These are phyloP conservation scores for Lymantria dispar DNA, from an alignment of 2,888 invertebrate species.

Conservation along the genomic window DNA sequence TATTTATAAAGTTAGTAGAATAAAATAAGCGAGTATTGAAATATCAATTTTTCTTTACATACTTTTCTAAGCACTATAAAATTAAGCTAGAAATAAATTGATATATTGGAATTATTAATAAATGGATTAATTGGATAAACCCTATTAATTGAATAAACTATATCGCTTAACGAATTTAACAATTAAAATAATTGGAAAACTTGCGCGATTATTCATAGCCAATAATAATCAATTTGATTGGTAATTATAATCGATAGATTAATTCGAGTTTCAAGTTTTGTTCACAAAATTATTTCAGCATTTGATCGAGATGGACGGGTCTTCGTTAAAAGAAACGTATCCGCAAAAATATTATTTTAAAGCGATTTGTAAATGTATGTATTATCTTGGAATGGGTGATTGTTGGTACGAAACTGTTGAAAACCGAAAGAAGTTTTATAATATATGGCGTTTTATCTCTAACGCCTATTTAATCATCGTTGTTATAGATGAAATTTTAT, in stretches of 20 bases:
- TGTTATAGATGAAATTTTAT: conserved; percentile 40
- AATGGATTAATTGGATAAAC: not conserved
- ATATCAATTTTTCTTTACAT: too few species aligned
- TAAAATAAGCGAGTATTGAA: too few species aligned
- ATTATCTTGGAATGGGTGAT: conserved; percentile 45
- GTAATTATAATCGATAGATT: not conserved
- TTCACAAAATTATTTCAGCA: conserved; percentile 1
- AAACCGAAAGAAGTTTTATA: conserved; percentile 30
- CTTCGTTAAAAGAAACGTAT: conserved; percentile 23
- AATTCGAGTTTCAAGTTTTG: not conserved
- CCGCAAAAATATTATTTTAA: conserved; percentile 49
- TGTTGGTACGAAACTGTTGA: conserved; percentile 48
- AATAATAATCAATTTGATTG: not conserved
- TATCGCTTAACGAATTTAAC: not conserved
- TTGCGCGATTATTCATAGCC: not conserved
- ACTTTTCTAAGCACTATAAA: too few species aligned
- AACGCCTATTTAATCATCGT: conserved; percentile 39
- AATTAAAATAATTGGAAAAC: not conserved
- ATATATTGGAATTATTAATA: not conserved
- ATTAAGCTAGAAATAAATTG: not conserved
- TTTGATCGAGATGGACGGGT: conserved; percentile 18
- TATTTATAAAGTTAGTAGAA: too few species aligned
- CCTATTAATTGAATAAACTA: not conserved
- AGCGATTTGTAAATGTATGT: conserved; percentile 40
- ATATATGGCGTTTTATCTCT: conserved; percentile 37